These are phyloP conservation scores for Crax fasciolata DNA, from an alignment of 2,797 vertebrate genomes.

Conservation along the genomic window DNA sequence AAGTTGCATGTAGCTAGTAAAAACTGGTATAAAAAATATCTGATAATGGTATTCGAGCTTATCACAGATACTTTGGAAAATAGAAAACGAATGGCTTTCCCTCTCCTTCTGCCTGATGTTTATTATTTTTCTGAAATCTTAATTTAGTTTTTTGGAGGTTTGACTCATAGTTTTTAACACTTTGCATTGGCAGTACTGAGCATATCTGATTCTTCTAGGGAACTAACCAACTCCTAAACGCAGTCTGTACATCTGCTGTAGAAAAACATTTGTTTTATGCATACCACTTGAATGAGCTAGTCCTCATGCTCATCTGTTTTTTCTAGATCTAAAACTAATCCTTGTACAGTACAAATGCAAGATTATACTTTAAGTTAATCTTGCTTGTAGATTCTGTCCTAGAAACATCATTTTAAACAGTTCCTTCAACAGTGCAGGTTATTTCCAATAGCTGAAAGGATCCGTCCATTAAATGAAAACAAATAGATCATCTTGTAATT, in stretches of 20 bases:
- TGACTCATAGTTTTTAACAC: neutral
- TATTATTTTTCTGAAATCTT: neutral
- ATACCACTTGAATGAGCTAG: slow-evolving; percentile 15
- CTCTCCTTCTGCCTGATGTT: neutral
- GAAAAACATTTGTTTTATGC: slow-evolving; percentile 45
- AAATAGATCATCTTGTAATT: neutral
- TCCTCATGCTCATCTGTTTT: neutral
- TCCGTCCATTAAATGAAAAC: neutral
- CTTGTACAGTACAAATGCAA: neutral
- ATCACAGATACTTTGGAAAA: neutral
- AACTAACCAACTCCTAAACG: neutral
- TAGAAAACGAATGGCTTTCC: neutral
- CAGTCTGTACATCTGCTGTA: slow-evolving; percentile 23
- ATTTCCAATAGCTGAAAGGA: neutral
- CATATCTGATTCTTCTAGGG: neutral
- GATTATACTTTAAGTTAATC: neutral
- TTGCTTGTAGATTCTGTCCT: neutral
- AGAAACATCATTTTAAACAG: neutral
- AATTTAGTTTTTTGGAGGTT: neutral
- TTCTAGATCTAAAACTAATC: neutral
- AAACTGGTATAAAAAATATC: neutral
- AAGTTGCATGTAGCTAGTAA: neutral
- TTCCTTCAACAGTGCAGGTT: neutral
- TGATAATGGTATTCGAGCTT: neutral
- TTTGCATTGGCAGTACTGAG: neutral